A percentile compares a stretch with the other conserved stretches of the same genome.
Conservation (phyloP, 2,113 vertebrate species). For the Carollia perspicillata region DNA sequence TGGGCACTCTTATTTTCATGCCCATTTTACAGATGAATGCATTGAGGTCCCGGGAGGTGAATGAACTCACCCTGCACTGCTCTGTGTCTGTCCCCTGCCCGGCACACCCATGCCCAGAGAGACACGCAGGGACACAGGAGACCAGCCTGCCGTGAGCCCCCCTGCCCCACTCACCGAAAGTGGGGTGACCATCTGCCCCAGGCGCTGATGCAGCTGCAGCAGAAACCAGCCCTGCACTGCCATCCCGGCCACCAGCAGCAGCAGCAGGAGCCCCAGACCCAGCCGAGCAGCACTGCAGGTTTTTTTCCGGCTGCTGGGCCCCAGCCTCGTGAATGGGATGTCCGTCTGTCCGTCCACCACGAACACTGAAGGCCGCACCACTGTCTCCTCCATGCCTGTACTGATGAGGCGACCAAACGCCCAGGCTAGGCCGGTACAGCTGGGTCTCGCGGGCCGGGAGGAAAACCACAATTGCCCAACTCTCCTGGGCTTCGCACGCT, state of each 20-base stretch:
- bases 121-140: not conserved
- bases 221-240: constrained; percentile 84
- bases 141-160: not conserved
- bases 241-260: constrained; percentile 76
- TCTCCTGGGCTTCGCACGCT: not conserved
- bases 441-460: not conserved
- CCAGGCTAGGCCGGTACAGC: not conserved
- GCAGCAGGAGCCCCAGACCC: constrained; percentile 78
- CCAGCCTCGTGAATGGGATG: constrained; percentile 68
- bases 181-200: not conserved
- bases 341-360: constrained; percentile 79
- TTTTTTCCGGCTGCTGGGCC: not conserved
- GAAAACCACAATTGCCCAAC: constrained; percentile 71
- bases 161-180: constrained; percentile 37
- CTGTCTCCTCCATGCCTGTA: constrained; percentile 63
- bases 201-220: constrained; percentile 52
- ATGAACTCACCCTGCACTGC: not conserved
- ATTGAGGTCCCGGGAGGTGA: not conserved
- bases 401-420: not conserved
- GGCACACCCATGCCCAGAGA: not conserved
- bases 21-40: not conserved
- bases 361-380: constrained; percentile 76
- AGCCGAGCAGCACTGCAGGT: constrained; percentile 25
- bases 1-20: not conserved
- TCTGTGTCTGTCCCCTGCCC: not conserved